Percentiles rank a stretch among this genome's conserved stretches.
phyloP scores from a whole-genome alignment of 2,113 vertebrate genomes.

The Xiphophorus hellerii region DNA sequence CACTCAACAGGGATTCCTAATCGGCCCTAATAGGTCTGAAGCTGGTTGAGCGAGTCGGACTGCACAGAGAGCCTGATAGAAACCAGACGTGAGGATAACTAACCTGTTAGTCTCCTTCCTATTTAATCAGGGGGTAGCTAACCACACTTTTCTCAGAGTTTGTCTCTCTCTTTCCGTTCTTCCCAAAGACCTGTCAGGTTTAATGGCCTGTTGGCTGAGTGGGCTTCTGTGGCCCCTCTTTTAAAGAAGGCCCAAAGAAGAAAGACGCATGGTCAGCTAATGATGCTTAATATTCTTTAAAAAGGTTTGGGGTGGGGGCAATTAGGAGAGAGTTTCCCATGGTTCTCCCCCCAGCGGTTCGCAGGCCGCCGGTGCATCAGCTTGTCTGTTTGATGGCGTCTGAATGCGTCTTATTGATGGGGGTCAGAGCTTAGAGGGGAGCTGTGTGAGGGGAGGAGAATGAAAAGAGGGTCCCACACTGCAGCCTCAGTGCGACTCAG shows the following conservation, averaged over 20 bases:
- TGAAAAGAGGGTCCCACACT: constrained; percentile 69
- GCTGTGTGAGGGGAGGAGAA: constrained; percentile 63
- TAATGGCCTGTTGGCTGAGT: constrained; percentile 83
- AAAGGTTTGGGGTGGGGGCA: constrained; percentile 77
- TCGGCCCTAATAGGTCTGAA: constrained; percentile 49
- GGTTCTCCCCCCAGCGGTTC: constrained; percentile 75
- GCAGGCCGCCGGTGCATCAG: constrained; percentile 71
- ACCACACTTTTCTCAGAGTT: constrained; percentile 63
- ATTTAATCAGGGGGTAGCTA: constrained; percentile 33
- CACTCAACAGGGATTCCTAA: constrained; percentile 49
- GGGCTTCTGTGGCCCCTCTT: constrained; percentile 74
- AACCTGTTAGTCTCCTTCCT: constrained; percentile 60
- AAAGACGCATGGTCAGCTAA: constrained; percentile 81
- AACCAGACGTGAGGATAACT: constrained; percentile 61
- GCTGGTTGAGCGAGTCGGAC: constrained; percentile 33
- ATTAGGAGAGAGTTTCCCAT: constrained; percentile 82
- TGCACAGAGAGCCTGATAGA: constrained; percentile 46
- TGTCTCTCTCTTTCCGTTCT: constrained; percentile 50
- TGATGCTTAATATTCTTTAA: constrained; percentile 86
- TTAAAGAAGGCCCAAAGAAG: constrained; percentile 74
- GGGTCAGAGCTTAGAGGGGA: constrained; percentile 82
- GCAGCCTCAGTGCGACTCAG: constrained; percentile 57
- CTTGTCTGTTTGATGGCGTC: constrained; percentile 79
- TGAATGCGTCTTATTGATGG: constrained; percentile 84
- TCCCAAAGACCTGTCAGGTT: constrained; percentile 83